phyloP scores from a whole-genome alignment of 2,888 invertebrate genomes.

The Spodoptera picta region DNA sequence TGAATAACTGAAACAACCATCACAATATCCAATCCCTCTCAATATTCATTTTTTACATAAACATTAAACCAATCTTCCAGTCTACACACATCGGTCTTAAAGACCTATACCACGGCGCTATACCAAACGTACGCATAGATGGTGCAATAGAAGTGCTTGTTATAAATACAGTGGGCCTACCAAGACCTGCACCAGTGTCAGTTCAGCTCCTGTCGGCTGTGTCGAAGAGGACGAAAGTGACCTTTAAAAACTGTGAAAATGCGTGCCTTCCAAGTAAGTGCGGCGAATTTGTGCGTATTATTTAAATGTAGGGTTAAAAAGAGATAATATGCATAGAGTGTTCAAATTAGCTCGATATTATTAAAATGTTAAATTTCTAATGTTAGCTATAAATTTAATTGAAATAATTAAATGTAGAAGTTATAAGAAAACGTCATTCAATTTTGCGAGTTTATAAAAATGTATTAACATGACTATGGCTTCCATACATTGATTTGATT shows the following conservation, averaged over 20 bases:
- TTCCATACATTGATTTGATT: too few species aligned
- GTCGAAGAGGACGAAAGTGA: slow-evolving; percentile 88
- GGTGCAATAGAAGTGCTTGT: slow-evolving; percentile 72
- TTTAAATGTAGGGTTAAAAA: background rate
- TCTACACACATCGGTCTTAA: slow-evolving; percentile 3
- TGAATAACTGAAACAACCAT: too few species aligned
- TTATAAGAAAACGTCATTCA: too few species aligned
- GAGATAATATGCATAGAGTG: too few species aligned
- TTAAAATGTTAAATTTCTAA: too few species aligned
- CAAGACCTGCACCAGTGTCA: slow-evolving; percentile 75
- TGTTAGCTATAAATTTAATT: too few species aligned
- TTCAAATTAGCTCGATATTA: too few species aligned
- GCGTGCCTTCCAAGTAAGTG: slow-evolving; percentile 85
- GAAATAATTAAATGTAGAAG: too few species aligned
- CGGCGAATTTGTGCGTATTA: slow-evolving; percentile 22
- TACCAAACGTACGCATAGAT: slow-evolving; percentile 46
- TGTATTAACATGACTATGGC: too few species aligned
- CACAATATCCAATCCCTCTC: too few species aligned
- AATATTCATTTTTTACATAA: background rate
- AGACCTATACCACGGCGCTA: slow-evolving; percentile 17
- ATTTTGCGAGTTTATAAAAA: too few species aligned
- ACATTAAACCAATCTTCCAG: slow-evolving; percentile 1
- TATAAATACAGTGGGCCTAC: slow-evolving; percentile 79
- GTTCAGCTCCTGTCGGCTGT: slow-evolving; percentile 83
- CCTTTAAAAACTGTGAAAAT: slow-evolving; percentile 67